Evolutionary conservation across 2,113 vertebrate species (phyloP), one percentile per base, ranked within the genome.

Genomic region (Syrmaticus mikado): DNA sequence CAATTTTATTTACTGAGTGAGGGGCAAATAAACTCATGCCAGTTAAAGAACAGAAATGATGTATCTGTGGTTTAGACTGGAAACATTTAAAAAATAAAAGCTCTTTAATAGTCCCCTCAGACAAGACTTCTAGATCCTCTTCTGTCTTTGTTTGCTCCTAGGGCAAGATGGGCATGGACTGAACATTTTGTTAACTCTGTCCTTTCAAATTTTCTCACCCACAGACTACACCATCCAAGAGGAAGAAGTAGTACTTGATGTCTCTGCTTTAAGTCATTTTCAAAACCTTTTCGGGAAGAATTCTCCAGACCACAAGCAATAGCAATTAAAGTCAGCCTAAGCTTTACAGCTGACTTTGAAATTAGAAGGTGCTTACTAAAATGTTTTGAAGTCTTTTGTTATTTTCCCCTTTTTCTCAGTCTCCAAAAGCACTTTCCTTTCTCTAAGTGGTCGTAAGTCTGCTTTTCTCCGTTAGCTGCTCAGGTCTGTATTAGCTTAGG

Each of bases 41-140:
- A 93, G 92, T 93, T 95, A 96, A 97, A 94, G 78, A 95, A 75
- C 71, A 97, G 92, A 97, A 97, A 95, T 82, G 40, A 92, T 90
- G 50, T 91, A 79, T 92, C 91, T 90, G 90, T 82, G 96, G 89
- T 82, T 96, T 86, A 95, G 82, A 92, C 87, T 96, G 86, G 91
- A 95, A 94, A 90, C 79, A 85, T 90, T 94, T 96, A 80, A 92
- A 95, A 95, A 84, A 95, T 85, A 55, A 75, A 91, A 94, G 95
- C 62, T 83, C 76, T 83, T 43, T 61, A 93, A 87, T 89, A 96
- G 96, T 89, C 94, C 61, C n/a, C 64, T 95, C 74, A 82, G 84
- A 82, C 66, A 93, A 83, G 83, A 83, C 76, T 89, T 93, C 82
- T 84, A 64, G 82, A 70, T 82, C 71, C 28, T 27, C 18, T 5